Evolutionary conservation across 37 sponge, comb jelly and placozoan genomes (phyloP).

Genomic region (Bolinopsis microptera): DNA sequence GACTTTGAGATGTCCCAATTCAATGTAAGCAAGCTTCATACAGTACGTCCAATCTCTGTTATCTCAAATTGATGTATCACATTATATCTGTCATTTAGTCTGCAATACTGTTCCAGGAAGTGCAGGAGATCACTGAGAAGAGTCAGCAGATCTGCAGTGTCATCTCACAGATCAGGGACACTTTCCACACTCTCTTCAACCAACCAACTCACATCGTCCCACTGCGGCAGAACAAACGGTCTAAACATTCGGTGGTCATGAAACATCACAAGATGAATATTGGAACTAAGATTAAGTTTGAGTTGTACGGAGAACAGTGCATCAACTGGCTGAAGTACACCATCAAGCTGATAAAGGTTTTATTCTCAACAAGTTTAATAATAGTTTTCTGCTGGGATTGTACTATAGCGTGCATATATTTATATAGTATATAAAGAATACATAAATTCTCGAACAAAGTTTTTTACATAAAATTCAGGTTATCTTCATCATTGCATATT

Average conservation of each 20-base stretch:
- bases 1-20: constrained; percentile 43
- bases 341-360: constrained; percentile 49
- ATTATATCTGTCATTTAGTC: not conserved
- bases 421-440: too few species aligned
- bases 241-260: constrained; percentile 29
- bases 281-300: constrained; percentile 47
- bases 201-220: constrained; percentile 49
- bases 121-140: constrained; percentile 47
- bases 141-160: constrained; percentile 63
- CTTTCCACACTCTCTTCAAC: constrained; percentile 31
- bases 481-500: too few species aligned
- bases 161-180: constrained; percentile 41
- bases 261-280: constrained; percentile 53
- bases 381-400: too few species aligned
- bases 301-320: constrained; percentile 36
- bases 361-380: not conserved
- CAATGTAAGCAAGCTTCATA: not conserved
- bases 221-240: constrained; percentile 60
- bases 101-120: constrained; percentile 27
- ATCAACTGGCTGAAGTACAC: constrained; percentile 63
- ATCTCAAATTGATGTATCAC: not conserved
- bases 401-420: too few species aligned
- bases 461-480: too few species aligned
- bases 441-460: too few species aligned
- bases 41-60: not conserved